A percentile compares a stretch with the other conserved stretches of the same genome.
phyloP scores from a whole-genome alignment of 2,113 vertebrate species.

The Leucoraja erinaceus region DNA sequence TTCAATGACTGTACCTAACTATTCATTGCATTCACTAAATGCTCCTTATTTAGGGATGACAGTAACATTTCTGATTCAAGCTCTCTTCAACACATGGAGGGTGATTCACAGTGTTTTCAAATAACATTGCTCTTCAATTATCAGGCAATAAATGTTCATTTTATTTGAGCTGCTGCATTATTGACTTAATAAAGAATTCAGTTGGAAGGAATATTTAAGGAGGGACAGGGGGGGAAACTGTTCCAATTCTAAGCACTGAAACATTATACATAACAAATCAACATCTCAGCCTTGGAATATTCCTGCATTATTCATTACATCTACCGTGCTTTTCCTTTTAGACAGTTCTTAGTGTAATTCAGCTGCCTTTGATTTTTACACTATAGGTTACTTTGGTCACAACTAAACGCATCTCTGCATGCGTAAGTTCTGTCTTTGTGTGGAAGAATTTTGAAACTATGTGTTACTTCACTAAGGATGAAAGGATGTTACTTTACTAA shows the following conservation, averaged over 20 bases:
- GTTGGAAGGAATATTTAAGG: not conserved
- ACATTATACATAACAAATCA: not conserved
- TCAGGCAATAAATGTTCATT: not conserved
- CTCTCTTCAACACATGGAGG: not conserved
- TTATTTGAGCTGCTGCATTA: not conserved
- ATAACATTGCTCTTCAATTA: not conserved
- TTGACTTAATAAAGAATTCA: not conserved
- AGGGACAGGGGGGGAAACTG: not conserved
- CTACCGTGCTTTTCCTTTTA: not conserved
- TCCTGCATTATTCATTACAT: slow-evolving; percentile 8
- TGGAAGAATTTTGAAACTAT: not conserved
- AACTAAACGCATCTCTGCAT: not conserved
- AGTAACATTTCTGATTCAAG: not conserved
- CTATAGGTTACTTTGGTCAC: not conserved
- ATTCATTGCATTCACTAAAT: not conserved
- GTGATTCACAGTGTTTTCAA: not conserved
- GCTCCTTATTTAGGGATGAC: not conserved
- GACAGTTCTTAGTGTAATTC: not conserved
- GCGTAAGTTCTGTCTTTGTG: not conserved
- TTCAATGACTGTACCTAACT: not conserved
- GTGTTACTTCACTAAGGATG: not conserved
- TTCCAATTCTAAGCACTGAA: not conserved
- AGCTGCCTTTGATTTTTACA: not conserved
- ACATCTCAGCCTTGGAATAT: not conserved
- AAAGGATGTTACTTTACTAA: not conserved